phyloP scores from a whole-genome alignment of 1,140 invertebrate genomes.

The Drosophila navojoa region DNA sequence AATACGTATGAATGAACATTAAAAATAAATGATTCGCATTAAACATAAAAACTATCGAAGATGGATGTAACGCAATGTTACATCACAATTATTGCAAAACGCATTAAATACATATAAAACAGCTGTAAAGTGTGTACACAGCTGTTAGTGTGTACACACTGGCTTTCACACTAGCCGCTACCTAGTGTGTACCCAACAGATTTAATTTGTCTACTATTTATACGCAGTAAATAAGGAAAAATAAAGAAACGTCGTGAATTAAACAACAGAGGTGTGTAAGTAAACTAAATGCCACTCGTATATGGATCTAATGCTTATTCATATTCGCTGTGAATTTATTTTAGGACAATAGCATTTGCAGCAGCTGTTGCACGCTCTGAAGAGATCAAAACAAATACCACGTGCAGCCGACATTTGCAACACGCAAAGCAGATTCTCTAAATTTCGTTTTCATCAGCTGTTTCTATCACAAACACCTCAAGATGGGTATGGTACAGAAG shows the following conservation, averaged over 20 bases:
- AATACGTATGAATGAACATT: neutral
- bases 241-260: slow-evolving; percentile 23
- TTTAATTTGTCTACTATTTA: slow-evolving; percentile 29
- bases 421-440: slow-evolving; percentile 19
- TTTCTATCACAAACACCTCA: slow-evolving; percentile 44
- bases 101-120: slow-evolving; percentile 16
- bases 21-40: neutral
- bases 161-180: neutral
- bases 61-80: neutral
- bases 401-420: slow-evolving; percentile 42
- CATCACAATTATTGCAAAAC: slow-evolving; percentile 7
- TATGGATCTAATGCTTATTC: neutral
- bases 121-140: slow-evolving; percentile 27
- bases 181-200: slow-evolving; percentile 21
- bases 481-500: slow-evolving; percentile 82
- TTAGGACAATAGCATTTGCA: neutral
- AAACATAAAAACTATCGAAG: neutral
- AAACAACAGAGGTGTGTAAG: neutral
- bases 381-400: slow-evolving; percentile 51
- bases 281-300: neutral
- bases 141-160: slow-evolving; percentile 32
- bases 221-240: slow-evolving; percentile 46
- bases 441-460: slow-evolving; percentile 10
- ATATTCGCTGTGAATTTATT: neutral
- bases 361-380: neutral